phyloP scores from a whole-genome alignment of 1,140 invertebrate species.

The Apis dorsata region DNA sequence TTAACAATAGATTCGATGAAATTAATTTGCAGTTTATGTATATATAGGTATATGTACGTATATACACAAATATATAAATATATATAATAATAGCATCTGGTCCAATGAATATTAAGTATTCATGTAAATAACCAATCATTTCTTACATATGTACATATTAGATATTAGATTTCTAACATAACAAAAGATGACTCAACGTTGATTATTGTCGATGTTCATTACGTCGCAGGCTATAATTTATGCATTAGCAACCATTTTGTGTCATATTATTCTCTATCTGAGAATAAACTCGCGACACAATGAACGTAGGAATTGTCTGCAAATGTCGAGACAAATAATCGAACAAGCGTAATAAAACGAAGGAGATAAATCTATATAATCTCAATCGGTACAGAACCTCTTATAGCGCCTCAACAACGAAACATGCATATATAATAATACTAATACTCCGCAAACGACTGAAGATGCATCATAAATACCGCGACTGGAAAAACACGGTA shows the following conservation, averaged over 20 bases:
- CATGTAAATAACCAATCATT: slow-evolving; percentile 57
- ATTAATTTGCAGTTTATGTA: slow-evolving; percentile 32
- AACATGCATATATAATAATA: slow-evolving; percentile 47
- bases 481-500: background rate
- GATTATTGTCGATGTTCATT: slow-evolving; percentile 62
- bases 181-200: slow-evolving; percentile 49
- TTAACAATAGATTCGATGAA: slow-evolving; percentile 33
- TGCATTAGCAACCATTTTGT: background rate
- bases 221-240: slow-evolving; percentile 23
- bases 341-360: slow-evolving; percentile 40
- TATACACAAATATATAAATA: slow-evolving; percentile 32
- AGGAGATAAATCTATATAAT: slow-evolving; percentile 47
- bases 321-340: slow-evolving; percentile 35
- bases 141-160: slow-evolving; percentile 54
- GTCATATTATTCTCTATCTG: background rate
- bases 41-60: slow-evolving; percentile 10
- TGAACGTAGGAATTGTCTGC: slow-evolving; percentile 1
- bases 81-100: slow-evolving; percentile 57
- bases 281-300: slow-evolving; percentile 9
- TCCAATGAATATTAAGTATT: slow-evolving; percentile 70
- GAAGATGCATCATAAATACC: slow-evolving; percentile 49
- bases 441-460: slow-evolving; percentile 50
- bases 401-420: slow-evolving; percentile 18
- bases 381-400: slow-evolving; percentile 50
- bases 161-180: slow-evolving; percentile 42